Evolutionary conservation across 1,140 invertebrate species (phyloP).

Genomic region (Chionoecetes opilio): DNA sequence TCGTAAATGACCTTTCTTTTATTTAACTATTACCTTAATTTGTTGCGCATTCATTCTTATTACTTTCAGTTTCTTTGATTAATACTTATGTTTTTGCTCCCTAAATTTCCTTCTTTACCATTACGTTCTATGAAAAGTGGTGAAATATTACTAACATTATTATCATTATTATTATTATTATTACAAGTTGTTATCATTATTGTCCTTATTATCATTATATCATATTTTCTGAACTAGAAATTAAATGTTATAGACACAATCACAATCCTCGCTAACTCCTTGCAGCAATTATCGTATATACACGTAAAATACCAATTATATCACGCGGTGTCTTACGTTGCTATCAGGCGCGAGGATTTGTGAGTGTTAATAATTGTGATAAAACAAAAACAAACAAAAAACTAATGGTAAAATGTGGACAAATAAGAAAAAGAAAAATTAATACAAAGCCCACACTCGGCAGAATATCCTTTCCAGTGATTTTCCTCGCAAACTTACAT

Average conservation of each 20-base stretch:
- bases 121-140: background rate
- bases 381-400: background rate
- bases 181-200: too few species aligned
- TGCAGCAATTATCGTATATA: background rate
- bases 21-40: background rate
- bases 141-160: background rate
- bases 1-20: background rate
- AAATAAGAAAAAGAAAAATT: background rate
- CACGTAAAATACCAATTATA: background rate
- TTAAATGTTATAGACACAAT: background rate
- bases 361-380: background rate
- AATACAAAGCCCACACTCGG: background rate
- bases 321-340: background rate
- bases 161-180: background rate
- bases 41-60: background rate
- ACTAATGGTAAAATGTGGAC: background rate
- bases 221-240: too few species aligned
- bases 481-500: background rate
- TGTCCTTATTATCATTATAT: too few species aligned
- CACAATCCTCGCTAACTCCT: background rate
- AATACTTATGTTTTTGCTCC: background rate
- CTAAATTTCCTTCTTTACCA: background rate
- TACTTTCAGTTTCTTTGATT: too few species aligned
- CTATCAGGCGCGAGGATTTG: background rate
- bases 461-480: background rate